Conservation (phyloP, 2,797 vertebrate genomes). For the Arnoldichthys spilopterus region DNA sequence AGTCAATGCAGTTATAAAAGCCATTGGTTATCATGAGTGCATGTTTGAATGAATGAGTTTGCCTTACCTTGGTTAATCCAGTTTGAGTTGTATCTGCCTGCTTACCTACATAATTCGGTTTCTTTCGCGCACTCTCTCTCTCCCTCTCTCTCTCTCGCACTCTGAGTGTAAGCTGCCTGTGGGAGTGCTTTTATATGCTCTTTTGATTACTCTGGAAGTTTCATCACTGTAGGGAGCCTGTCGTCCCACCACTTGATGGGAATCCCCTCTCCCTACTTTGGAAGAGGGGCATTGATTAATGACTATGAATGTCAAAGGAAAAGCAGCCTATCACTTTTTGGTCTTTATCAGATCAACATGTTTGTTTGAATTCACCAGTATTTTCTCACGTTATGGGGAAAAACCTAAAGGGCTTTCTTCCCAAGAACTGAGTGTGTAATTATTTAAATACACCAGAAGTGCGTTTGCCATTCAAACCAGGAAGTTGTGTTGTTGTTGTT, state of each 20-base stretch:
- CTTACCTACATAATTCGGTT: background rate
- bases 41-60: background rate
- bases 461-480: background rate
- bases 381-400: background rate
- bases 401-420: background rate
- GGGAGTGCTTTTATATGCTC: background rate
- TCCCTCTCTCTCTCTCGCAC: background rate
- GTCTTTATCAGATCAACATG: conserved; percentile 4
- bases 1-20: background rate
- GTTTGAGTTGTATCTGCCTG: background rate
- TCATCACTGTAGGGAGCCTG: background rate
- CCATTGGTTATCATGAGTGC: background rate
- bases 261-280: background rate
- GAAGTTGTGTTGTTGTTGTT: background rate
- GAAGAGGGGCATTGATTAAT: background rate
- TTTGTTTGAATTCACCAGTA: background rate
- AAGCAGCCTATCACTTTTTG: background rate
- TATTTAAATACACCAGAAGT: conserved; percentile 10
- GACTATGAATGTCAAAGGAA: background rate
- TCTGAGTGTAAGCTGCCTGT: background rate
- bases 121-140: background rate
- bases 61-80: background rate
- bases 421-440: conserved; percentile 6
- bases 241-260: background rate
- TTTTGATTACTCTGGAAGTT: conserved; percentile 11